These are phyloP conservation scores for Tetramorium parvispinum DNA, from an alignment of 1,140 invertebrate species.

Conservation along the genomic window DNA sequence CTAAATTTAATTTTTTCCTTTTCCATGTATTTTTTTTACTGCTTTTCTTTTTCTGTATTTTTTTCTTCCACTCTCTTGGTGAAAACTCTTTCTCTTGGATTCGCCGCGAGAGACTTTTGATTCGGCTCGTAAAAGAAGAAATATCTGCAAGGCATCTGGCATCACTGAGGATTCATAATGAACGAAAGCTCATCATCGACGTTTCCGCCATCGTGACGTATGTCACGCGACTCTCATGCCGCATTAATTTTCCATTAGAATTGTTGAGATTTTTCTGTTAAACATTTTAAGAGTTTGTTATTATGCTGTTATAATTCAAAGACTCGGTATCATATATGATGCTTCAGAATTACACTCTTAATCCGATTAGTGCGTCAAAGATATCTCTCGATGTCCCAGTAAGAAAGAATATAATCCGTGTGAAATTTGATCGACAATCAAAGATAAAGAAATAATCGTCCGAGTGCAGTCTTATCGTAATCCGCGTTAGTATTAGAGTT, in stretches of 20 bases:
- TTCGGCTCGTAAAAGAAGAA: conserved; percentile 36
- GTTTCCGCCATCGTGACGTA: background rate
- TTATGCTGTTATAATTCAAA: background rate
- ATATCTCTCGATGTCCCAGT: conserved; percentile 3
- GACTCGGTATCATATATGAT: background rate
- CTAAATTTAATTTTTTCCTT: no score
- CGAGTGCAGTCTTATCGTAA: background rate
- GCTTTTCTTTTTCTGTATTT: background rate
- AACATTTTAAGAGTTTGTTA: background rate
- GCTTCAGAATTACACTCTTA: background rate
- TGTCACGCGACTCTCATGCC: conserved; percentile 38
- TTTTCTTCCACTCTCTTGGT: background rate
- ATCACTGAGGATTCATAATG: conserved; percentile 56
- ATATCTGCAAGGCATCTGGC: conserved; percentile 43
- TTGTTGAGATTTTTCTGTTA: background rate
- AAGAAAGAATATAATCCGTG: background rate
- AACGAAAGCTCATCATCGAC: conserved; percentile 26
- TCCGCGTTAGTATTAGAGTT: background rate
- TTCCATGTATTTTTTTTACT: background rate
- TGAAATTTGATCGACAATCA: background rate
- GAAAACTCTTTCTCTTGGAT: conserved; percentile 5
- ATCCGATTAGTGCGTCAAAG: background rate
- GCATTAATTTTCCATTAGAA: background rate
- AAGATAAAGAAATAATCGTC: conserved; percentile 28
- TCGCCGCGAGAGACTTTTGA: conserved; percentile 30